These are phyloP conservation scores for Xenopus laevis DNA, from an alignment of 2,113 vertebrate species.

Conservation along the genomic window DNA sequence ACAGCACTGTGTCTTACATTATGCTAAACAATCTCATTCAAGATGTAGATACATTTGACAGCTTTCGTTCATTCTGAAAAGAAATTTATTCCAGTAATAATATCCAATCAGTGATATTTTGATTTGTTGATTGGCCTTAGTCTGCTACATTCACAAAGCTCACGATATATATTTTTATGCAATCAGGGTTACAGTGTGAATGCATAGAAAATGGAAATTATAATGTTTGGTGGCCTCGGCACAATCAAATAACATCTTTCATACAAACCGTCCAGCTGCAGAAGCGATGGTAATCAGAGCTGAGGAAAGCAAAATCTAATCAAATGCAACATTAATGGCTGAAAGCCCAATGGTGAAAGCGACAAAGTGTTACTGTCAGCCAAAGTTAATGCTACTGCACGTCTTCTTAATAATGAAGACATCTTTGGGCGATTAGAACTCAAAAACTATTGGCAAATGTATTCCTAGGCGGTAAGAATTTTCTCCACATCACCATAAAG, in stretches of 20 bases:
- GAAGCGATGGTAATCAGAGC: conserved; percentile 22
- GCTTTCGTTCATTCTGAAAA: background rate
- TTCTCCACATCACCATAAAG: background rate
- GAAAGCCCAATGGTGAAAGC: background rate
- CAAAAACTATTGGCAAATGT: background rate
- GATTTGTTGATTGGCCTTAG: conserved; percentile 34
- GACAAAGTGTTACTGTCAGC: background rate
- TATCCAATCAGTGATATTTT: conserved; percentile 40
- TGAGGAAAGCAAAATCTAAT: conserved; percentile 31
- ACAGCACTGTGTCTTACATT: background rate
- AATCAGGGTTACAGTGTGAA: conserved; percentile 33
- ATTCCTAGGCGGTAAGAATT: background rate
- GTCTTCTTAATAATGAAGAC: background rate
- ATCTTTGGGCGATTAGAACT: background rate
- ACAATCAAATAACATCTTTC: conserved; percentile 18
- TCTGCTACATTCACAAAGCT: conserved; percentile 3
- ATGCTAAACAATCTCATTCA: background rate
- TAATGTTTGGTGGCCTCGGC: conserved; percentile 19
- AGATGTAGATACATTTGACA: conserved; percentile 7
- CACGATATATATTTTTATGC: conserved; percentile 23
- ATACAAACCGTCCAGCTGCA: conserved; percentile 37
- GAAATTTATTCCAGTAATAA: conserved; percentile 19
- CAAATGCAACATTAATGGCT: conserved; percentile 15
- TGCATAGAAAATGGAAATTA: conserved; percentile 30
- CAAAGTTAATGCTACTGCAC: conserved; percentile 1